Evolutionary conservation across 2,113 vertebrate genomes (phyloP).

Genomic region (Alethe castanea): DNA sequence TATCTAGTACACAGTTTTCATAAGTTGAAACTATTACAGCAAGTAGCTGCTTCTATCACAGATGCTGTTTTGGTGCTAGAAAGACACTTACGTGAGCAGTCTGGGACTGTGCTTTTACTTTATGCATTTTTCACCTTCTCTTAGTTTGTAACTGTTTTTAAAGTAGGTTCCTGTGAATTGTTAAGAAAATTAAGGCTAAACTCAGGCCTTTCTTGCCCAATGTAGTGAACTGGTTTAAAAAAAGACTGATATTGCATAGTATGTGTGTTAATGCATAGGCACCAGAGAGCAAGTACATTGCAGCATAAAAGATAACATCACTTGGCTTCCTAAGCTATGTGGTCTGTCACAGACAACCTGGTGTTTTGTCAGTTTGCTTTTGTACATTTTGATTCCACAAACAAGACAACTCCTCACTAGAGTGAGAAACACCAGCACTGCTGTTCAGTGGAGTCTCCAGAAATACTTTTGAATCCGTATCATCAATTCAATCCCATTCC

Average conservation of each 20-base stretch:
- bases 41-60: constrained; percentile 44
- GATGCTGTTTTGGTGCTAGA: constrained; percentile 51
- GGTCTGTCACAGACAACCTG: neutral
- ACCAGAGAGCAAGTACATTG: constrained; percentile 33
- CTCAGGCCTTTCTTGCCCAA: constrained; percentile 9
- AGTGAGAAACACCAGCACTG: neutral
- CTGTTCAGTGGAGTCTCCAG: neutral
- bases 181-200: constrained; percentile 47
- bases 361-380: constrained; percentile 13
- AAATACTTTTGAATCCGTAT: neutral
- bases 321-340: constrained; percentile 38
- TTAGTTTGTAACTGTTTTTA: constrained; percentile 1
- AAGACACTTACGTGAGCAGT: constrained; percentile 41
- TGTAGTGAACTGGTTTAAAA: constrained; percentile 12
- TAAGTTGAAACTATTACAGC: constrained; percentile 56
- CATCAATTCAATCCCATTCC: neutral
- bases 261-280: constrained; percentile 50
- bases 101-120: constrained; percentile 30
- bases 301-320: neutral
- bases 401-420: constrained; percentile 14
- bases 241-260: constrained; percentile 23
- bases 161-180: constrained; percentile 24
- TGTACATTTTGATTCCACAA: neutral
- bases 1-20: constrained; percentile 55
- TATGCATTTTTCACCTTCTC: constrained; percentile 15